phyloP scores from a whole-genome alignment of 1,140 invertebrate genomes.

The Thaumatotibia leucotreta region DNA sequence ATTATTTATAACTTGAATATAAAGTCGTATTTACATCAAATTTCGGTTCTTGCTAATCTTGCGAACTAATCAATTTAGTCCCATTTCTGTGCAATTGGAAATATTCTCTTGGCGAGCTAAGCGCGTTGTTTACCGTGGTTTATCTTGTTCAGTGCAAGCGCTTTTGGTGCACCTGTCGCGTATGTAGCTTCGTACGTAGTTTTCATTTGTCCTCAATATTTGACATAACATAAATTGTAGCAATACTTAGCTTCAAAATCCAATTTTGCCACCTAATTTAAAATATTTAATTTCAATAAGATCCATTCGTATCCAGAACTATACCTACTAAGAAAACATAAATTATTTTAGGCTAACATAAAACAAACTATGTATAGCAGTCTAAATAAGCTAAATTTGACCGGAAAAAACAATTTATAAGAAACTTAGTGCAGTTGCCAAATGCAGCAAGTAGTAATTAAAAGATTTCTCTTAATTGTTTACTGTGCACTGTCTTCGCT shows the following conservation, averaged over 20 bases:
- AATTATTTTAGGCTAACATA: no score
- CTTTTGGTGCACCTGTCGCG: no score
- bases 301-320: no score
- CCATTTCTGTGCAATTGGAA: slow-evolving; percentile 59
- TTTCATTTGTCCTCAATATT: no score
- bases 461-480: slow-evolving; percentile 5
- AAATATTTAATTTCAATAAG: no score
- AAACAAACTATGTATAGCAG: not conserved
- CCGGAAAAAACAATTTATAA: not conserved
- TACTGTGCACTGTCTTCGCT: slow-evolving; percentile 4
- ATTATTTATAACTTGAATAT: no score
- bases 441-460: not conserved
- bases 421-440: not conserved
- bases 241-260: no score
- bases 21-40: no score
- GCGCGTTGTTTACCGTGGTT: not conserved
- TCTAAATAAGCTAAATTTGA: not conserved
- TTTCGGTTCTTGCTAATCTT: slow-evolving; percentile 64
- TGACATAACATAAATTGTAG: no score
- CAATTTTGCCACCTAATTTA: no score
- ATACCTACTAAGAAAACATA: no score
- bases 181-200: no score
- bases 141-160: slow-evolving; percentile 14
- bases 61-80: slow-evolving; percentile 63
- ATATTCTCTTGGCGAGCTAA: slow-evolving; percentile 47